Conservation (phyloP, 2,888 invertebrate species). For the Cyrtodaria siliqua region DNA sequence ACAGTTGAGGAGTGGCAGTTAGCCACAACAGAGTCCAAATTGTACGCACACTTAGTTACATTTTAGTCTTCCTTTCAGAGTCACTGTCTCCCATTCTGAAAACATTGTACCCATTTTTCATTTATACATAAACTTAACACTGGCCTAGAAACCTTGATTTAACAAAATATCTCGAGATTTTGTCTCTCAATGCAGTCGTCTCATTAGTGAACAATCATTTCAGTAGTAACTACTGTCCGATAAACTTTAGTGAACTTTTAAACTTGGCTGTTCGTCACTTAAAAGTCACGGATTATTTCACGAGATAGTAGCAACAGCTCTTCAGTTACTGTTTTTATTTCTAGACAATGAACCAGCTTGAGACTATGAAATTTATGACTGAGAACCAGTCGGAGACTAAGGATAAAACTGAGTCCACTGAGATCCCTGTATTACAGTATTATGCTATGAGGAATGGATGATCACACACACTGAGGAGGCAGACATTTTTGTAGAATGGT, state of each 20-base stretch:
- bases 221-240: too few relatives aligned
- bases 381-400: neutral
- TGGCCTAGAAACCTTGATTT: neutral
- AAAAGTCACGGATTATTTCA: too few relatives aligned
- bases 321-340: too few relatives aligned
- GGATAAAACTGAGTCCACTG: slow-evolving; percentile 12
- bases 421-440: slow-evolving; percentile 71
- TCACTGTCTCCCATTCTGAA: slow-evolving; percentile 16
- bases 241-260: too few relatives aligned
- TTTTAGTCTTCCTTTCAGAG: slow-evolving; percentile 9
- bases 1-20: slow-evolving; percentile 40
- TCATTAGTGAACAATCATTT: too few relatives aligned
- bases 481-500: neutral
- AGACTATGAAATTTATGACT: too few relatives aligned
- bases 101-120: neutral
- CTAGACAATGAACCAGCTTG: too few relatives aligned
- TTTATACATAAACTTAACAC: neutral
- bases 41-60: slow-evolving; percentile 1
- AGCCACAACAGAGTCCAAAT: slow-evolving; percentile 5
- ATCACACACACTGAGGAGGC: slow-evolving; percentile 30
- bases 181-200: too few relatives aligned
- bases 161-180: neutral
- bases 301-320: too few relatives aligned
- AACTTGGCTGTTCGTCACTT: too few relatives aligned
- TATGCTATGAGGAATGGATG: slow-evolving; percentile 67